These are phyloP conservation scores for Branchinecta lindahli DNA, from an alignment of 1,140 invertebrate genomes.

Conservation along the genomic window DNA sequence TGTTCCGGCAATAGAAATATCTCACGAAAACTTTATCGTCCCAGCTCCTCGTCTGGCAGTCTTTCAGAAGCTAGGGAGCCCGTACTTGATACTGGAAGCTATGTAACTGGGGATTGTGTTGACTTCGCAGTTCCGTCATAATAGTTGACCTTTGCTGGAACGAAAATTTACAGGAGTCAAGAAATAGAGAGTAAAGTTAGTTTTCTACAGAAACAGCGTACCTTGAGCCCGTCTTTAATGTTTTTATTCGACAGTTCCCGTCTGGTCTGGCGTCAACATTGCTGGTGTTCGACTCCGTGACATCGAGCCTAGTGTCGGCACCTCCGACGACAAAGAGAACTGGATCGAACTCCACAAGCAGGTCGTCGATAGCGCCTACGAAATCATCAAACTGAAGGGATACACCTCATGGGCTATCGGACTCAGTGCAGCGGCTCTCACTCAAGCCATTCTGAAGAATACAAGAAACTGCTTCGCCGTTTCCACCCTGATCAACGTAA, in stretches of 20 bases:
- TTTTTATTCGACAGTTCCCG: conserved; percentile 45
- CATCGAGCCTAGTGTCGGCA: conserved; percentile 53
- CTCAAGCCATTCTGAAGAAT: conserved; percentile 56
- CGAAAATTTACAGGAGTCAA: too few species aligned
- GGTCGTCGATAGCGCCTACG: conserved; percentile 65
- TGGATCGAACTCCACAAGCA: conserved; percentile 59
- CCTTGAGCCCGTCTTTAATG: too few species aligned
- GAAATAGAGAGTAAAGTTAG: too few species aligned
- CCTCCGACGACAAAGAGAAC: conserved; percentile 51
- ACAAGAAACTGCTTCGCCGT: conserved; percentile 59
- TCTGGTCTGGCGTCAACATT: conserved; percentile 84
- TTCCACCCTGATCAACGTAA: conserved; percentile 61
- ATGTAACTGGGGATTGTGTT: too few species aligned
- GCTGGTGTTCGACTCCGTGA: conserved; percentile 67
- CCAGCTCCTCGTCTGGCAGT: too few species aligned
- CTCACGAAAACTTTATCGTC: too few species aligned
- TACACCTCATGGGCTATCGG: conserved; percentile 84
- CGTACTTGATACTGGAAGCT: too few species aligned
- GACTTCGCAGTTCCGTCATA: too few species aligned
- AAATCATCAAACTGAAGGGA: conserved; percentile 75
- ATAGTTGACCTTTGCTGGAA: too few species aligned
- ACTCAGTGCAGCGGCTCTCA: conserved; percentile 56
- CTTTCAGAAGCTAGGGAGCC: too few species aligned
- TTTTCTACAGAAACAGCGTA: too few species aligned
- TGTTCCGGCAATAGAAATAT: too few species aligned